These are phyloP conservation scores for Grantiella picta DNA, from an alignment of 2,113 vertebrate genomes.

Conservation along the genomic window DNA sequence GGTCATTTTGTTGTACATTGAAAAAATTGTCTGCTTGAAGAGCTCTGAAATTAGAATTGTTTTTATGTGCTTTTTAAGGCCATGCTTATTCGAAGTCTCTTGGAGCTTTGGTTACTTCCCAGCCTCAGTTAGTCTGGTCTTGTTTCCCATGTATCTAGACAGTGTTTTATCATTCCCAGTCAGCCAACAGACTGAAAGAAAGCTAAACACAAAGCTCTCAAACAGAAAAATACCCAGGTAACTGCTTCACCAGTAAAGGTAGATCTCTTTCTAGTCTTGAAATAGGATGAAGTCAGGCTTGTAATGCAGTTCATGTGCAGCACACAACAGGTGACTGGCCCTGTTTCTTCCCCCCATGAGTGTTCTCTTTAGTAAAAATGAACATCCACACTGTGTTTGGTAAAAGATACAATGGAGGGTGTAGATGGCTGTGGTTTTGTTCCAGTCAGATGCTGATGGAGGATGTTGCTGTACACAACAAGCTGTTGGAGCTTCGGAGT, in stretches of 20 bases:
- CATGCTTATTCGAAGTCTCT: background rate
- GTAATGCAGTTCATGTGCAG: background rate
- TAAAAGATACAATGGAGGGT: background rate
- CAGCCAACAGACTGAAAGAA: background rate
- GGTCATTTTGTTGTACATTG: background rate
- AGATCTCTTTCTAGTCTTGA: background rate
- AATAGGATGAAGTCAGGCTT: background rate
- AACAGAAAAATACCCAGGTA: background rate
- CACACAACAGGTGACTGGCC: background rate
- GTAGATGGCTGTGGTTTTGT: background rate
- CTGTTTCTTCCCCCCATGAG: background rate
- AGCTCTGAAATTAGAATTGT: background rate
- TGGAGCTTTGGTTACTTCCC: background rate
- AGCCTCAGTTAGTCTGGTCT: background rate
- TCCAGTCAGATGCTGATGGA: background rate
- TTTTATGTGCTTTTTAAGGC: background rate
- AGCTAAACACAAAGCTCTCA: background rate
- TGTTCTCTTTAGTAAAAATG: background rate
- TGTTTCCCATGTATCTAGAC: background rate
- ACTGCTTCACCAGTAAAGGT: background rate
- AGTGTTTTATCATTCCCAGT: background rate
- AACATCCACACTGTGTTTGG: background rate
- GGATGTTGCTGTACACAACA: background rate
- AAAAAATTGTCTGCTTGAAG: background rate
- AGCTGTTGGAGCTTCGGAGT: background rate